Evolutionary conservation across 2,797 vertebrate genomes (phyloP).

Genomic region (Tragopan temminckii): DNA sequence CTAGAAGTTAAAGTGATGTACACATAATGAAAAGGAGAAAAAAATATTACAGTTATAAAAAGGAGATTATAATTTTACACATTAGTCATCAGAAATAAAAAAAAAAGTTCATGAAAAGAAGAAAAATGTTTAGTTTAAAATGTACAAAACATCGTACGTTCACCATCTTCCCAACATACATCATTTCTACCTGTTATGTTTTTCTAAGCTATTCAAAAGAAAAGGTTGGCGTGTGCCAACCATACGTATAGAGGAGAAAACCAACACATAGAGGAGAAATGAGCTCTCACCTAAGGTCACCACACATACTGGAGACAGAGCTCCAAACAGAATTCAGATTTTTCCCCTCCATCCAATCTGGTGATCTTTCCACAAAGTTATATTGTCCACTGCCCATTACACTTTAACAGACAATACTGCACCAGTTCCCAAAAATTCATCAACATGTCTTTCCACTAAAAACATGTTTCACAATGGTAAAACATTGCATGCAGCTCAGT

Average conservation of each 20-base stretch:
- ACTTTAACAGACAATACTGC: background rate
- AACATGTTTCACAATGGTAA: accelerated
- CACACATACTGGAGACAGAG: background rate
- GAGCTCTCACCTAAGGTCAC: background rate
- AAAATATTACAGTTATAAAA: background rate
- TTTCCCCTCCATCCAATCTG: background rate
- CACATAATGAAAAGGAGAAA: background rate
- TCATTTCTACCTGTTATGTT: background rate
- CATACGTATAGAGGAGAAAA: too few relatives aligned
- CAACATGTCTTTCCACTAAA: accelerated
- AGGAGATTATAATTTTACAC: background rate
- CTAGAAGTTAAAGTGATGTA: background rate
- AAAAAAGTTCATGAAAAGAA: background rate
- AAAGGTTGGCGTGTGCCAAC: background rate
- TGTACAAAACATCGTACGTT: background rate
- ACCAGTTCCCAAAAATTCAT: background rate
- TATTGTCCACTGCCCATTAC: too few relatives aligned
- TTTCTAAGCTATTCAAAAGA: background rate
- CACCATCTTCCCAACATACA: background rate
- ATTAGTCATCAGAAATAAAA: background rate
- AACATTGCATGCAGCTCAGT: background rate
- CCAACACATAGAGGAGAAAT: background rate
- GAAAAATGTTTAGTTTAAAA: background rate
- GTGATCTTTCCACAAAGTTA: background rate
- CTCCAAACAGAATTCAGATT: background rate